These are phyloP conservation scores for Parambassis ranga DNA, from an alignment of 2,797 vertebrate species.

Conservation along the genomic window DNA sequence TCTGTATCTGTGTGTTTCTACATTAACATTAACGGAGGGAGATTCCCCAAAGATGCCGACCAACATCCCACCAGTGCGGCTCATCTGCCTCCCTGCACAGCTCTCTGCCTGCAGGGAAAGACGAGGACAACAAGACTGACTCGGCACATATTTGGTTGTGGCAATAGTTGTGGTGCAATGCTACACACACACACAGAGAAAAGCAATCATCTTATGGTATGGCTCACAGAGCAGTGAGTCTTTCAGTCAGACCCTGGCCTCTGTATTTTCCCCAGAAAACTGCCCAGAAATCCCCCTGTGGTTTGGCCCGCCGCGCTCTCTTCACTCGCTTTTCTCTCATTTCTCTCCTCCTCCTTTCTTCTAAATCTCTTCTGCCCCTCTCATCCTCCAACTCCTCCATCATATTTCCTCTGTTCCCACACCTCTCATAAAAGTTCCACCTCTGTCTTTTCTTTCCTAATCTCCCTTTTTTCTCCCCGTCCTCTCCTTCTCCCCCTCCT, in stretches of 20 bases:
- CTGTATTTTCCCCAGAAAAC: constrained; percentile 46
- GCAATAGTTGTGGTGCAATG: constrained; percentile 34
- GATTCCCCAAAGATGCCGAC: constrained; percentile 6
- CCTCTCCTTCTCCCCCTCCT: background rate
- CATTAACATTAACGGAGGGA: background rate
- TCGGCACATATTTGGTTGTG: constrained; percentile 62
- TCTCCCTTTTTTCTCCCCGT: background rate
- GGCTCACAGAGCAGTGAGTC: constrained; percentile 48
- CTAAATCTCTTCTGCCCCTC: background rate
- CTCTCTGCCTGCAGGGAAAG: constrained; percentile 9
- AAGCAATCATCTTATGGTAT: constrained; percentile 35
- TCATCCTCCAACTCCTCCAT: background rate
- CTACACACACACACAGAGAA: constrained; percentile 20
- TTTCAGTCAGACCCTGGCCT: constrained; percentile 50
- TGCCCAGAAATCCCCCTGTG: constrained; percentile 65
- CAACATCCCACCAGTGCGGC: constrained; percentile 9
- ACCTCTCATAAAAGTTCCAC: background rate
- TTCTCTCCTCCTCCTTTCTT: background rate
- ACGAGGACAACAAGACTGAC: constrained; percentile 33
- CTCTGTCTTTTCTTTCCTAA: background rate
- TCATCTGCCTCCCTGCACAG: constrained; percentile 29
- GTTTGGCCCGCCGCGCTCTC: constrained; percentile 45
- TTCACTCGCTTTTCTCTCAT: constrained; percentile 6
- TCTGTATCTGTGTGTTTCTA: background rate
- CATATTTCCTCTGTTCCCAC: background rate